These are phyloP conservation scores for Chymomyza fuscimana DNA, from an alignment of 2,888 invertebrate species.

Conservation along the genomic window DNA sequence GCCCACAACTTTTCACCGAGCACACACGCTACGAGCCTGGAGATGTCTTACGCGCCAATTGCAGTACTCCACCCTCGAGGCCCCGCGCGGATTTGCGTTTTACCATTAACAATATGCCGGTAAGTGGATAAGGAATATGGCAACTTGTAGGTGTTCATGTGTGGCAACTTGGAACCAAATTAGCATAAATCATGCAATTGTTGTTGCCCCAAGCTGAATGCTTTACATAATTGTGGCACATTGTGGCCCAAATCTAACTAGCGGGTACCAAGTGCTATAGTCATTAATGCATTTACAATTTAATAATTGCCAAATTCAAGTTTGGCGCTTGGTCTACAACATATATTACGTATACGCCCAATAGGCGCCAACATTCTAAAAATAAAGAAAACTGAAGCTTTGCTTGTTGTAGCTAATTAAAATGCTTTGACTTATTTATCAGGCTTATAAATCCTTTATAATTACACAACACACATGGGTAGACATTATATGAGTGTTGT, in stretches of 20 bases:
- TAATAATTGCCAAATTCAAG: slow-evolving; percentile 55
- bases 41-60: slow-evolving; percentile 87
- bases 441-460: slow-evolving; percentile 66
- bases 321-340: background rate
- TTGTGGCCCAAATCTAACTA: background rate
- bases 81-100: slow-evolving; percentile 88
- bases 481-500: slow-evolving; percentile 23
- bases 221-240: slow-evolving; percentile 23
- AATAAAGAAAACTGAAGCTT: background rate
- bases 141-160: slow-evolving; percentile 1
- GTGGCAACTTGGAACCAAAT: background rate
- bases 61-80: slow-evolving; percentile 86
- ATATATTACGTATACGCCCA: background rate
- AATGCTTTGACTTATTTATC: slow-evolving; percentile 49
- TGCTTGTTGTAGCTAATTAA: slow-evolving; percentile 50
- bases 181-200: slow-evolving; percentile 2
- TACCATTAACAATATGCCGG: slow-evolving; percentile 87
- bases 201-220: slow-evolving; percentile 10
- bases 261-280: background rate
- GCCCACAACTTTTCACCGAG: slow-evolving; percentile 86
- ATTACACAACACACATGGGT: slow-evolving; percentile 48
- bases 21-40: slow-evolving; percentile 88
- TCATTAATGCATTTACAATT: slow-evolving; percentile 43
- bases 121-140: slow-evolving; percentile 80
- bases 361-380: background rate